A percentile compares a stretch with the other conserved stretches of the same genome.
Conservation (phyloP, 2,113 vertebrate genomes). For the Sphaerodactylus townsendi region DNA sequence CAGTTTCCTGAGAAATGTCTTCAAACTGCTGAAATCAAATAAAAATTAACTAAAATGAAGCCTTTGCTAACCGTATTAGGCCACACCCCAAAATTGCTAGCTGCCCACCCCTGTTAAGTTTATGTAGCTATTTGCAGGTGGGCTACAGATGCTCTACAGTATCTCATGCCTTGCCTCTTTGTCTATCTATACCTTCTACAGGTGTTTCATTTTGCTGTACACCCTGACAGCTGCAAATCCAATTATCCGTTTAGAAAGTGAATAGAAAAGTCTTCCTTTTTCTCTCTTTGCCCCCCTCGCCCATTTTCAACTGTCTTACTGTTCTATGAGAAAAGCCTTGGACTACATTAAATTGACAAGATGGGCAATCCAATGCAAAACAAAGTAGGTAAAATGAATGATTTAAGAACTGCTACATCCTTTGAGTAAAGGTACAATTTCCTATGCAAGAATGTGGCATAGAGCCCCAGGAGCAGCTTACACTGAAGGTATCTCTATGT, state of each 20-base stretch:
- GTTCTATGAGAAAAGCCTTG: neutral
- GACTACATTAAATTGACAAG: neutral
- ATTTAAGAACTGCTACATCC: neutral
- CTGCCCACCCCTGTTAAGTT: neutral
- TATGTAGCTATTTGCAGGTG: neutral
- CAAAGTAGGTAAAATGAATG: neutral
- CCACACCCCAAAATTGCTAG: neutral
- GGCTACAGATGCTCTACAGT: neutral
- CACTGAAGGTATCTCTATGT: neutral
- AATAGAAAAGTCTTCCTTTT: neutral
- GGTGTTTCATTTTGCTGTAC: slow-evolving; percentile 20
- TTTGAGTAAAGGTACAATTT: neutral
- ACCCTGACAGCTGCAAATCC: neutral
- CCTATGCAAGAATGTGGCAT: neutral
- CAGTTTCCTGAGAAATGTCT: neutral
- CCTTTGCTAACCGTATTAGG: neutral
- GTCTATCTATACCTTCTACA: neutral
- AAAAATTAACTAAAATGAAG: neutral
- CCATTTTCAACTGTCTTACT: neutral
- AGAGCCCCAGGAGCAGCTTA: neutral
- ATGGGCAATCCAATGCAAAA: neutral
- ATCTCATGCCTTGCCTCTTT: neutral
- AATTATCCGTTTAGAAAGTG: neutral
- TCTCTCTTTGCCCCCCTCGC: neutral
- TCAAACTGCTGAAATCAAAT: neutral